phyloP scores from a whole-genome alignment of 2,113 vertebrate species.

The Oryzias curvinotus region DNA sequence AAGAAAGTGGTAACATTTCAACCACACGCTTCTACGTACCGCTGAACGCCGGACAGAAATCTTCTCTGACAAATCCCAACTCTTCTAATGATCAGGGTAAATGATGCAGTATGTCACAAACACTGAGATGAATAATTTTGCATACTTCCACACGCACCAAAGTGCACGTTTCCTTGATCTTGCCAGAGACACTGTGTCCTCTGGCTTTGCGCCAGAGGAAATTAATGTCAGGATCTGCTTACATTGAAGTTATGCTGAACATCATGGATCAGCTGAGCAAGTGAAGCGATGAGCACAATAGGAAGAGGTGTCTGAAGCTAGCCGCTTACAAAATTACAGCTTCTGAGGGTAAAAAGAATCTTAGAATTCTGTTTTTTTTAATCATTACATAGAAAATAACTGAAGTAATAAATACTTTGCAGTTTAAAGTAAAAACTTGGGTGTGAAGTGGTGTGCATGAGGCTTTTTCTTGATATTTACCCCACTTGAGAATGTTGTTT shows the following conservation, averaged over 20 bases:
- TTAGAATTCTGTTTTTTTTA: too few species aligned
- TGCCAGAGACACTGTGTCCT: slow-evolving; percentile 58
- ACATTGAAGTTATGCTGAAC: slow-evolving; percentile 59
- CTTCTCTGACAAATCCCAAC: too few species aligned
- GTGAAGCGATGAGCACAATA: background rate
- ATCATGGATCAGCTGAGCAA: slow-evolving; percentile 49
- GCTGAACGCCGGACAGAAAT: too few species aligned
- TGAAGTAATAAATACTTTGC: too few species aligned
- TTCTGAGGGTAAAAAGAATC: too few species aligned
- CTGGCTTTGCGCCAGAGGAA: slow-evolving; percentile 52
- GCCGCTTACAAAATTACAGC: too few species aligned
- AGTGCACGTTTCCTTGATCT: slow-evolving; percentile 29
- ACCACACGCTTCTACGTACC: too few species aligned
- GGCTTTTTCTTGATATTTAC: background rate
- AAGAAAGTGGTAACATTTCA: too few species aligned
- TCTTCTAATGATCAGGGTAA: slow-evolving; percentile 30
- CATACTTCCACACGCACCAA: slow-evolving; percentile 2
- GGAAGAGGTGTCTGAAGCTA: background rate
- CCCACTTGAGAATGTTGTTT: slow-evolving; percentile 10
- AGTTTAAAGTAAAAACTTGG: too few species aligned
- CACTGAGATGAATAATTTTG: background rate
- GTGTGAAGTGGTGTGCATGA: too few species aligned
- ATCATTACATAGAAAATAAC: too few species aligned
- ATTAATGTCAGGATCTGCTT: slow-evolving; percentile 63
- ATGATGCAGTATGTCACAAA: slow-evolving; percentile 26